phyloP scores from a whole-genome alignment of 2,113 vertebrate genomes.

The Collichthys lucidus region DNA sequence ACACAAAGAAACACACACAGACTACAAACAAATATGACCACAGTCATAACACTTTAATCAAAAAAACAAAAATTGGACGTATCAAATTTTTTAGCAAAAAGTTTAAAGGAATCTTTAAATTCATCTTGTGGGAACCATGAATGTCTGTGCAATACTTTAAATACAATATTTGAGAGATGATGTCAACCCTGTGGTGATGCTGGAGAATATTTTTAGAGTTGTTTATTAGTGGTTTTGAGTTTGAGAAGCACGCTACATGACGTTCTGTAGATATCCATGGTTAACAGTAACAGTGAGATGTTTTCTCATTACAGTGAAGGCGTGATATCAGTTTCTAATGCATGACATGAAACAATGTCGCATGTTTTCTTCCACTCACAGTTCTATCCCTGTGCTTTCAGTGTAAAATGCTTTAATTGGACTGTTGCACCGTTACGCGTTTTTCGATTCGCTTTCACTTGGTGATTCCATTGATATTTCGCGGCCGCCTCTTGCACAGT shows the following conservation, averaged over 20 bases:
- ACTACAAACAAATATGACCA: no score
- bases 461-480: neutral
- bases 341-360: neutral
- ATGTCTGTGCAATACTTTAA: neutral
- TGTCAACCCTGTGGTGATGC: neutral
- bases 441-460: slow-evolving; percentile 4
- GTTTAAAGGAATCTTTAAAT: no score
- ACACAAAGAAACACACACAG: no score
- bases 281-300: neutral
- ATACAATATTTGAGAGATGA: neutral
- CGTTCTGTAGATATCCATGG: neutral
- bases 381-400: neutral
- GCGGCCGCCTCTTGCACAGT: neutral
- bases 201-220: neutral
- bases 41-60: no score
- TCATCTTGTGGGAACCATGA: neutral
- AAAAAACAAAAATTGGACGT: neutral
- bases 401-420: neutral
- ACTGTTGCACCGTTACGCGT: neutral
- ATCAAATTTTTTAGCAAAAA: no score
- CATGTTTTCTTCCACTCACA: neutral
- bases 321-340: neutral
- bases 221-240: neutral
- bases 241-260: no score
- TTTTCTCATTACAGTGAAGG: neutral